Percentiles rank a stretch among this genome's conserved stretches.
Evolutionary conservation across 1,140 invertebrate species (phyloP).

Genomic region (Drosophila micromelanica): DNA sequence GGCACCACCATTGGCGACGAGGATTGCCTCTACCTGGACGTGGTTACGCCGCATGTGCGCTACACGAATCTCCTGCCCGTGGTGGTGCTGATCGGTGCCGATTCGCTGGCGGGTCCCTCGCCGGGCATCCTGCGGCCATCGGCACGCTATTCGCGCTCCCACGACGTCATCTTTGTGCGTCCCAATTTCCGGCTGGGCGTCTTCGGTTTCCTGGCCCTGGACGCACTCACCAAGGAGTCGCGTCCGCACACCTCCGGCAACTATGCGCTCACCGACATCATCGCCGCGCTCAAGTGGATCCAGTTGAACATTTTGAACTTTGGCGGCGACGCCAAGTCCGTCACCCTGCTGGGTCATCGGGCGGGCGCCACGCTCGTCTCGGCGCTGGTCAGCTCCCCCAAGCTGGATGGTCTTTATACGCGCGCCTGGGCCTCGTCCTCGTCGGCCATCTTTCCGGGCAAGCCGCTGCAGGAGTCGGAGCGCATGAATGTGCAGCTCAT

Average conservation of each 20-base stretch:
- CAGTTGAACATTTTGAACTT: conserved; percentile 92
- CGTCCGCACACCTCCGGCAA: conserved; percentile 93
- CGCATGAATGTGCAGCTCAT: conserved; percentile 87
- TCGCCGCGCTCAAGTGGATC: conserved; percentile 92
- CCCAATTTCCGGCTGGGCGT: conserved; percentile 92
- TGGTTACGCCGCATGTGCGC: conserved; percentile 90
- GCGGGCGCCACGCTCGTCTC: conserved; percentile 92
- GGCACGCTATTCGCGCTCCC: conserved; percentile 88
- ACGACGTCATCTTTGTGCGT: conserved; percentile 92
- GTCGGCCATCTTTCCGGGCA: conserved; percentile 88
- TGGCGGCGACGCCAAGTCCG: conserved; percentile 90
- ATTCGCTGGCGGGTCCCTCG: conserved; percentile 90
- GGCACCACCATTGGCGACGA: conserved; percentile 89
- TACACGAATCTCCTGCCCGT: conserved; percentile 91
- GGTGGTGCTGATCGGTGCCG: conserved; percentile 92
- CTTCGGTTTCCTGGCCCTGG: conserved; percentile 91
- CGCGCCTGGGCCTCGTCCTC: conserved; percentile 91
- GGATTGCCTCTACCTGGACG: conserved; percentile 92
- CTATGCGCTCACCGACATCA: conserved; percentile 92
- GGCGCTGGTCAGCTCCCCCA: conserved; percentile 87
- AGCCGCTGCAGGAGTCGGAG: conserved; percentile 87
- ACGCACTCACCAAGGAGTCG: conserved; percentile 88
- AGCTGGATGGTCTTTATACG: conserved; percentile 87
- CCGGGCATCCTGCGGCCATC: conserved; percentile 88
- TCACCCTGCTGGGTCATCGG: conserved; percentile 92